These are phyloP conservation scores for Molossus molossus DNA, from an alignment of 2,797 vertebrate genomes.

Conservation along the genomic window DNA sequence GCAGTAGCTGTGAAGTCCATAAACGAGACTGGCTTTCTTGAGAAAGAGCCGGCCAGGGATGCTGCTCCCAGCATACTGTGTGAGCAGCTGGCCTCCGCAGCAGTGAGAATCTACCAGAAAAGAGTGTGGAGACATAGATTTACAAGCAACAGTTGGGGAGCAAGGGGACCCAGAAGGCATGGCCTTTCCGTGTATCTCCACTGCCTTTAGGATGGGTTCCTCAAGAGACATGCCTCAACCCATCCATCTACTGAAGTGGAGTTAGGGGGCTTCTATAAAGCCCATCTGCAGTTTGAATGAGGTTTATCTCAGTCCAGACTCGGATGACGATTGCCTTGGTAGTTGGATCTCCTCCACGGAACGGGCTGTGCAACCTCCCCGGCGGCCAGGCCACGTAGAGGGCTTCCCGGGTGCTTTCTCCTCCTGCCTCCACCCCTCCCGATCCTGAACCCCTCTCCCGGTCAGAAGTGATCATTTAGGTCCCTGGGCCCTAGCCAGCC, in stretches of 20 bases:
- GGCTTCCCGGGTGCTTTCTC: background rate
- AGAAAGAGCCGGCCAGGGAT: slow-evolving; percentile 76
- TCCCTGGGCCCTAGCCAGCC: background rate
- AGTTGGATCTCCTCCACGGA: slow-evolving; percentile 33
- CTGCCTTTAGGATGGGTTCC: background rate
- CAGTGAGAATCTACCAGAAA: slow-evolving; percentile 84
- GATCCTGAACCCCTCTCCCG: background rate
- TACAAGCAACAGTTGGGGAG: slow-evolving; percentile 63
- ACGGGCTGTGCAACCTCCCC: background rate
- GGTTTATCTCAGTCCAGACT: background rate
- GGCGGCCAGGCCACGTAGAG: background rate
- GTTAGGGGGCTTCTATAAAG: background rate
- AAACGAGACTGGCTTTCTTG: slow-evolving; percentile 60
- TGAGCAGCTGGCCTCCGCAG: slow-evolving; percentile 86
- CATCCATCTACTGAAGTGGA: background rate
- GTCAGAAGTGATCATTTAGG: background rate
- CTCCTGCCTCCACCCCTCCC: background rate
- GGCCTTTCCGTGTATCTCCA: background rate
- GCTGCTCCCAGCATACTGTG: slow-evolving; percentile 78
- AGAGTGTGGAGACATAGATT: slow-evolving; percentile 30
- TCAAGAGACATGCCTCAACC: background rate
- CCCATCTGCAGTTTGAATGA: background rate
- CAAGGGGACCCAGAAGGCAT: background rate
- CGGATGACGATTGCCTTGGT: background rate
- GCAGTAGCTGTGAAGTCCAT: slow-evolving; percentile 69